A percentile compares a stretch with the other conserved stretches of the same genome.
phyloP scores from a whole-genome alignment of 2,113 vertebrate species.

The Cyprinodon tularosa region DNA sequence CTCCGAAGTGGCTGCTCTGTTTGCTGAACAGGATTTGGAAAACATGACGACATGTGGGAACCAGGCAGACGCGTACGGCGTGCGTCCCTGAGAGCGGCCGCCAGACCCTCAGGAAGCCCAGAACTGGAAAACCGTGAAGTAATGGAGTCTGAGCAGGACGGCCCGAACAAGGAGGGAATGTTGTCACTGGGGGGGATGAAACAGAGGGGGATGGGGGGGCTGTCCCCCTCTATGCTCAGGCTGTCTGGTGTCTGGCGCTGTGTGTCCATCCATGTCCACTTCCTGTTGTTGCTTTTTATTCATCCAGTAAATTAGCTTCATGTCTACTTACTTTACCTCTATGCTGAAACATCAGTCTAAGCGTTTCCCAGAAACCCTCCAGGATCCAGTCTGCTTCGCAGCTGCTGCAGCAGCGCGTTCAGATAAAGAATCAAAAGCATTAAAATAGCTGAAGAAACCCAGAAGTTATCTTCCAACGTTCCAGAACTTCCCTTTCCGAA shows the following conservation, averaged over 20 bases:
- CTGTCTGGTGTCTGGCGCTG: not conserved
- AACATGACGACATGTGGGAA: constrained; percentile 64
- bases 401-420: not conserved
- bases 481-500: too few species aligned
- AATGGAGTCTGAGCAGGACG: constrained; percentile 42
- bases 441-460: not conserved
- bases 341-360: not conserved
- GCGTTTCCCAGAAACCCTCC: not conserved
- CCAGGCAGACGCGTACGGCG: constrained; percentile 23
- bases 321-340: not conserved
- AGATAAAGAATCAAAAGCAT: not conserved
- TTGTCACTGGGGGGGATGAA: not conserved
- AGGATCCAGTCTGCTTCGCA: not conserved
- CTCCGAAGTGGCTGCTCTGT: constrained; percentile 44
- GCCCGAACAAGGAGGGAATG: constrained; percentile 22
- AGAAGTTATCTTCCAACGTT: not conserved
- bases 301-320: not conserved
- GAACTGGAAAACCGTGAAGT: constrained; percentile 71
- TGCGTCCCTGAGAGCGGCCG: constrained; percentile 45
- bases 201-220: too few species aligned
- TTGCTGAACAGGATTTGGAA: constrained; percentile 68
- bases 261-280: constrained; percentile 10
- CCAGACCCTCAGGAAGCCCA: constrained; percentile 60
- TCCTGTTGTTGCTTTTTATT: not conserved
- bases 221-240: constrained; percentile 36